These are phyloP conservation scores for Malurus leucopterus DNA, from an alignment of 2,797 vertebrate genomes.

Conservation along the genomic window DNA sequence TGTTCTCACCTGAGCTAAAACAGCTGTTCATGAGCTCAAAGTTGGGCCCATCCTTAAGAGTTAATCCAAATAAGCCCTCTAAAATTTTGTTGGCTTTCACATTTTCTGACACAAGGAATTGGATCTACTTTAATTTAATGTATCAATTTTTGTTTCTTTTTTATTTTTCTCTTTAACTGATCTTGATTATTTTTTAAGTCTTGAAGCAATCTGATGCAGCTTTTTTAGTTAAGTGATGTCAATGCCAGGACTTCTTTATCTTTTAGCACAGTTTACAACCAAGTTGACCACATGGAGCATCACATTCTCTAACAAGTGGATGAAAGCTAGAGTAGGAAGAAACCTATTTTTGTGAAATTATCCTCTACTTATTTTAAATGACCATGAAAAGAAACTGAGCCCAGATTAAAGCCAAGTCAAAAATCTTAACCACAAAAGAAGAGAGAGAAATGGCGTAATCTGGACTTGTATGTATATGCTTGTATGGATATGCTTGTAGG, in stretches of 20 bases:
- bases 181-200: neutral
- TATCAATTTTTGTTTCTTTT: neutral
- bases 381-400: neutral
- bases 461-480: too few species aligned
- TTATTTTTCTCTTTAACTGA: neutral
- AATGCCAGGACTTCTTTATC: neutral
- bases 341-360: neutral
- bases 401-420: neutral
- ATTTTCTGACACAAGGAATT: neutral
- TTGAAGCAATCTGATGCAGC: neutral
- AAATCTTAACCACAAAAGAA: neutral
- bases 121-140: neutral
- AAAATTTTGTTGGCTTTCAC: neutral
- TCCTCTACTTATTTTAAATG: neutral
- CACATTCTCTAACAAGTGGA: neutral
- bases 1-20: neutral
- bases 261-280: neutral
- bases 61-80: neutral
- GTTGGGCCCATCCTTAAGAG: neutral
- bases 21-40: neutral
- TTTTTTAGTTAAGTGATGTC: neutral
- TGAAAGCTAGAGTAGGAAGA: neutral
- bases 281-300: neutral
- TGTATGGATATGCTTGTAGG: neutral
- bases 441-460: neutral